A percentile compares a stretch with the other conserved stretches of the same genome.
phyloP scores from a whole-genome alignment of 92 coral and sea anemone genomes.

The Parazoanthus darwini region DNA sequence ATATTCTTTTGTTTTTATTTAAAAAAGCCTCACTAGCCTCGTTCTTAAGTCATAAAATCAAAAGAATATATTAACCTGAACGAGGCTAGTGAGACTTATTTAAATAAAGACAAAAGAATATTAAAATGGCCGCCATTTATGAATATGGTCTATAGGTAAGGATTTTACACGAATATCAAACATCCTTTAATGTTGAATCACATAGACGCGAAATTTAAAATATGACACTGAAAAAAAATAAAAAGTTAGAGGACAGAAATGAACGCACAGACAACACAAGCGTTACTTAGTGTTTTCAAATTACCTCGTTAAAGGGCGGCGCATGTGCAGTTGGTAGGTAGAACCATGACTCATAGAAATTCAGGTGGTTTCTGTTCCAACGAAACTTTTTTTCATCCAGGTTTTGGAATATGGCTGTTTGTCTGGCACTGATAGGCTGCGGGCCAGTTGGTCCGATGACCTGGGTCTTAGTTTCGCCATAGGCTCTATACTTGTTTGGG shows the following conservation, averaged over 20 bases:
- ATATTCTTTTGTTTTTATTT: no score
- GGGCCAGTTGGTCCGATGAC: not conserved
- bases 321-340: constrained; percentile 23
- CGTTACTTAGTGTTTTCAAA: not conserved
- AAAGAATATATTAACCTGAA: no score
- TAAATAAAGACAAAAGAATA: no score
- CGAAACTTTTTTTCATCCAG: constrained; percentile 6
- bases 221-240: no score
- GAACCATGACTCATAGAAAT: constrained; percentile 29
- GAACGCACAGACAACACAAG: not conserved
- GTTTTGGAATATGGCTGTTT: constrained; percentile 10
- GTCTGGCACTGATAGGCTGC: constrained; percentile 2
- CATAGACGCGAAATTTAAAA: no score
- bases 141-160: no score
- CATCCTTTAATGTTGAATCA: no score
- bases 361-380: constrained; percentile 11
- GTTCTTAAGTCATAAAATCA: no score
- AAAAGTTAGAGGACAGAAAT: not conserved
- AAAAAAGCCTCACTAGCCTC: no score
- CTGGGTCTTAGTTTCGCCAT: constrained; percentile 23
- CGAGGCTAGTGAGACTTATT: no score
- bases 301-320: constrained; percentile 8
- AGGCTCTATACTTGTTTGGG: not conserved
- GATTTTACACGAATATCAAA: no score
- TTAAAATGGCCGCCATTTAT: no score